These are phyloP conservation scores for Kryptolebias marmoratus DNA, from an alignment of 2,113 vertebrate genomes.

Conservation along the genomic window DNA sequence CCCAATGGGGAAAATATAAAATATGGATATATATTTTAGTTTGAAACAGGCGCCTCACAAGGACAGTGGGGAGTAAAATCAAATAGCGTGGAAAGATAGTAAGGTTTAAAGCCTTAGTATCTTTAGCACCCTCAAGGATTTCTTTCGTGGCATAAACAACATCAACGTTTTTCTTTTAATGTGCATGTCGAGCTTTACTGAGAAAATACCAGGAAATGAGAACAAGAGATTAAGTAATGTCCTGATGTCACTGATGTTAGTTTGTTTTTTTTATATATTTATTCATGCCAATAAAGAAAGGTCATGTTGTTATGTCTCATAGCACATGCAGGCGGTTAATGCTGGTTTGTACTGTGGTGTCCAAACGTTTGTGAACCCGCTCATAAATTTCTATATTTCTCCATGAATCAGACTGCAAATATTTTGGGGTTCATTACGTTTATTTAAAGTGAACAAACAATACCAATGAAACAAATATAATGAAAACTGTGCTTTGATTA, in stretches of 20 bases:
- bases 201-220: background rate
- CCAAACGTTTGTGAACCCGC: slow-evolving; percentile 5
- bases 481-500: background rate
- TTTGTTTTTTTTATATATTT: slow-evolving; percentile 23
- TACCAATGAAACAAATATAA: background rate
- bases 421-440: too few relatives aligned
- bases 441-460: too few relatives aligned
- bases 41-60: slow-evolving; percentile 83
- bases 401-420: background rate
- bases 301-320: slow-evolving; percentile 74
- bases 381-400: background rate
- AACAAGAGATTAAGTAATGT: slow-evolving; percentile 48
- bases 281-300: slow-evolving; percentile 93
- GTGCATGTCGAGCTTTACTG: slow-evolving; percentile 11
- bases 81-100: slow-evolving; percentile 90
- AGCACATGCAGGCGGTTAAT: slow-evolving; percentile 93
- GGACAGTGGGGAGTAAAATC: slow-evolving; percentile 84
- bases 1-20: slow-evolving; percentile 32
- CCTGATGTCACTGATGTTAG: slow-evolving; percentile 9
- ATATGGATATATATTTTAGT: slow-evolving; percentile 45
- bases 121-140: slow-evolving; percentile 90
- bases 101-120: slow-evolving; percentile 93
- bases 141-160: slow-evolving; percentile 92
- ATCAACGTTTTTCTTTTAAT: slow-evolving; percentile 34
- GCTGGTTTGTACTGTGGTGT: slow-evolving; percentile 78